Base-by-base conservation (phyloP, 2,888 invertebrate species). In the Scaptodrosophila latifasciaeformis region DNA sequence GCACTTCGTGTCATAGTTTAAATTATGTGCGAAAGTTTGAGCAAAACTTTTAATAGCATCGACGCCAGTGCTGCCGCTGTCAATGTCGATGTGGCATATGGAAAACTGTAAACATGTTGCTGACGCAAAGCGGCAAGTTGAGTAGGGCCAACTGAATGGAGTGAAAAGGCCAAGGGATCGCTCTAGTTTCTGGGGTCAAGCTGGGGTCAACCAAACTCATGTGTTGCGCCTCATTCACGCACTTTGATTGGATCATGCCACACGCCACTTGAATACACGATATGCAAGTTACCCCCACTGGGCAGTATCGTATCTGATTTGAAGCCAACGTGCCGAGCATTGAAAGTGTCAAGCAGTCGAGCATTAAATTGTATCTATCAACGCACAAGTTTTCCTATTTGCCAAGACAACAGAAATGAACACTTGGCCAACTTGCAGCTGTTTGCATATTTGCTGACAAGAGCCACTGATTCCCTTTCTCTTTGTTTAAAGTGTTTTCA, bases 361-460 rank as follows among this genome's bases (percentile, higher is more conserved):
- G 69, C 79, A 75, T 69, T 70, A 79, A 80, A 80, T 81, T 81
- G 75, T 70, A 67, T 72, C 70, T 67, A 62, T 56, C 66, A 61
- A 42, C 64, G 59, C 43, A 45, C 46, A 53, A 52, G 47, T 50
- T 45, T 17, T 35, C 9, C 9, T 7, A 6, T n/a, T n/a, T n/a
- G n/a, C n/a, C n/a, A n/a, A n/a, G n/a, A n/a, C n/a, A n/a, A n/a
- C n/a, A n/a, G n/a, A n/a, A 34, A 49, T 10, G 43, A 37, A 48
- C 45, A 49, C 59, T 59, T 59, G 49, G 44, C 31, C 10, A 29
- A 43, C 15, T 43, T 3, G n/a, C n/a, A n/a, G n/a, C n/a, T n/a
- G n/a, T n/a, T n/a, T 60, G 60, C 64, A 60, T 60, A 57, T 53
- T 56, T 65, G 47, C 45, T 27, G 24, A 27, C 44, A 49, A 24